Evolutionary conservation across 2,888 invertebrate genomes (phyloP).

Genomic region (Platycheirus albimanus): DNA sequence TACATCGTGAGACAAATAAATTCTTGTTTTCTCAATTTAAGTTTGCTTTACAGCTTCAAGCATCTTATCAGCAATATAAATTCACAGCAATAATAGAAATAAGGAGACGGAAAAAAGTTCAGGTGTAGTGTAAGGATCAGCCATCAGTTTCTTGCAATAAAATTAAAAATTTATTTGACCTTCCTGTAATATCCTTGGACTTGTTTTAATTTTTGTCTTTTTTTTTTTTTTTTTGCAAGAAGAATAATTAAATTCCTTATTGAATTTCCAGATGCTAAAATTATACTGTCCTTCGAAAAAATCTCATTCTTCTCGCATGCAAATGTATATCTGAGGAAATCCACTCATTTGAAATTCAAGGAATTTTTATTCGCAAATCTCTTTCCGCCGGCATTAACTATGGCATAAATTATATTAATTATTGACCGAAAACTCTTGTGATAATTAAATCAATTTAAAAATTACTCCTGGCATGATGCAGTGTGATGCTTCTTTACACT

Average conservation of each 20-base stretch:
- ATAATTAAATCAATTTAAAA: slow-evolving; percentile 70
- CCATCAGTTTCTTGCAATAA: too few relatives aligned
- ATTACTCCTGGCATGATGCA: slow-evolving; percentile 51
- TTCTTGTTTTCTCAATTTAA: too few relatives aligned
- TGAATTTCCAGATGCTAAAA: background rate
- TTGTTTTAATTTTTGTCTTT: background rate
- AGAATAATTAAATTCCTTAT: background rate
- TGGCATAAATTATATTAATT: slow-evolving; percentile 71
- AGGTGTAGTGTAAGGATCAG: too few relatives aligned
- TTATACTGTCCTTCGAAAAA: slow-evolving; percentile 41
- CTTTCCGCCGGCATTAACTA: slow-evolving; percentile 55
- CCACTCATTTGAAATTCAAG: slow-evolving; percentile 58
- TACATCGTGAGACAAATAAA: too few relatives aligned
- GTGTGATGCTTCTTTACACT: slow-evolving; percentile 16
- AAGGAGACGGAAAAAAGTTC: too few relatives aligned
- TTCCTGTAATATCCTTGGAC: background rate
- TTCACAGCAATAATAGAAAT: too few relatives aligned
- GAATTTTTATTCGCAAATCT: slow-evolving; percentile 16
- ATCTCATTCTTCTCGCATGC: slow-evolving; percentile 35
- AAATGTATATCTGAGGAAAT: slow-evolving; percentile 48
- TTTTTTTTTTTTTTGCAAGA: background rate
- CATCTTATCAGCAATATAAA: too few relatives aligned
- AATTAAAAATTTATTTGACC: background rate
- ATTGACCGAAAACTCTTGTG: slow-evolving; percentile 67
- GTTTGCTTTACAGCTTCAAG: too few relatives aligned